A percentile compares a stretch with the other conserved stretches of the same genome.
phyloP scores from a whole-genome alignment of 2,797 vertebrate genomes.

The Zalophus californianus region DNA sequence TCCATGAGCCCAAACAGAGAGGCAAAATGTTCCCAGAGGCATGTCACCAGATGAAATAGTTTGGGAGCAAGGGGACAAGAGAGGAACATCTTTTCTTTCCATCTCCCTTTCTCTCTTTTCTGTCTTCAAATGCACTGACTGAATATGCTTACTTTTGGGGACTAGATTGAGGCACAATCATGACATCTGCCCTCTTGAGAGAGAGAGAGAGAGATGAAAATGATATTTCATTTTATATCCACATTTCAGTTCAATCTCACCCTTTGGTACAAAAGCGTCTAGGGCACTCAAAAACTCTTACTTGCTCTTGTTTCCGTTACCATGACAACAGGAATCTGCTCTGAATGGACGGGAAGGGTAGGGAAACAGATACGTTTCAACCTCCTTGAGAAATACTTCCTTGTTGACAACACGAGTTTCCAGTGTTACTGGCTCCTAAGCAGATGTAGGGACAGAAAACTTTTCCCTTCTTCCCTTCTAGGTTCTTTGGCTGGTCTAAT shows the following conservation, averaged over 20 bases:
- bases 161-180: slow-evolving; percentile 39
- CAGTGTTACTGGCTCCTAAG: slow-evolving; percentile 41
- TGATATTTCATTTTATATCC: slow-evolving; percentile 69
- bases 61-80: background rate
- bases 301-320: slow-evolving; percentile 78
- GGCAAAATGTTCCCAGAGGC: background rate
- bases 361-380: slow-evolving; percentile 71
- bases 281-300: slow-evolving; percentile 73
- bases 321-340: slow-evolving; percentile 77
- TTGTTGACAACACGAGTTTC: slow-evolving; percentile 39
- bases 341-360: slow-evolving; percentile 74
- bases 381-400: slow-evolving; percentile 73
- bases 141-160: slow-evolving; percentile 53
- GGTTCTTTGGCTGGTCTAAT: background rate
- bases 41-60: slow-evolving; percentile 32
- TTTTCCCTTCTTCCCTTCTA: background rate
- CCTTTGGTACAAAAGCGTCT: slow-evolving; percentile 68
- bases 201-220: slow-evolving; percentile 63
- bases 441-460: background rate
- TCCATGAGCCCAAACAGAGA: background rate
- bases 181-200: slow-evolving; percentile 62
- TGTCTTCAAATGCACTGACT: slow-evolving; percentile 60
- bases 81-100: background rate
- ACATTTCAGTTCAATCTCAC: slow-evolving; percentile 66
- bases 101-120: background rate